These are phyloP conservation scores for Charaxes varanes DNA, from an alignment of 1,140 invertebrate genomes.

Conservation along the genomic window DNA sequence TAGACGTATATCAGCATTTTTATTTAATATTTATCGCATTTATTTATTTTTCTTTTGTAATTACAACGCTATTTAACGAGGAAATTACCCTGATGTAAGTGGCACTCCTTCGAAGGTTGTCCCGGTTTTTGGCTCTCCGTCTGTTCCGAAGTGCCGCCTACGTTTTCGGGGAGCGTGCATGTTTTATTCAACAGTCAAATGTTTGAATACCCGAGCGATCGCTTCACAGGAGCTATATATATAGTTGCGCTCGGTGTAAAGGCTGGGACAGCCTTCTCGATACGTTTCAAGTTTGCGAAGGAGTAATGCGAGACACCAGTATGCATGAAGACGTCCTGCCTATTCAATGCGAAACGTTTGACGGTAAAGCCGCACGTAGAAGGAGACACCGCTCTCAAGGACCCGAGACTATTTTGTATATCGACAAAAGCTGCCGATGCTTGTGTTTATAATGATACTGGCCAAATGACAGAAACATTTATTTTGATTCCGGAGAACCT, in stretches of 20 bases:
- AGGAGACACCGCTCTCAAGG: conserved; percentile 15
- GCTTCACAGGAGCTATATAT: conserved; percentile 56
- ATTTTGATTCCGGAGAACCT: conserved; percentile 74
- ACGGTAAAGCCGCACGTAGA: conserved; percentile 3
- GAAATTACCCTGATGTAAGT: conserved; percentile 47
- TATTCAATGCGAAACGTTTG: conserved; percentile 14
- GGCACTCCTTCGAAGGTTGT: conserved; percentile 74
- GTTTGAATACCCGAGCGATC: conserved; percentile 52
- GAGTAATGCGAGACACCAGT: conserved; percentile 38
- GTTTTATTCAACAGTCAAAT: conserved; percentile 40
- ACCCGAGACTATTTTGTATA: conserved; percentile 11
- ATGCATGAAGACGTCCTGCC: conserved; percentile 40
- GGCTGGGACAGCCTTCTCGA: conserved; percentile 69
- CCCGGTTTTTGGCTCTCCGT: conserved; percentile 73
- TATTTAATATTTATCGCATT: conserved; percentile 71
- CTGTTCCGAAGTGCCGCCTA: conserved; percentile 45
- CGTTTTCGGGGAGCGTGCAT: conserved; percentile 57
- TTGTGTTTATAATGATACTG: conserved; percentile 63
- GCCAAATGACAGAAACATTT: conserved; percentile 66
- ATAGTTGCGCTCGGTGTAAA: conserved; percentile 34
- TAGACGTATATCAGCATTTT: conserved; percentile 61
- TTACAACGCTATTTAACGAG: conserved; percentile 55
- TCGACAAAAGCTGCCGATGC: conserved; percentile 39
- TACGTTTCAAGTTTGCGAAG: conserved; percentile 34
- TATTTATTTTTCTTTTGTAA: conserved; percentile 65